Conservation (phyloP, 2,797 vertebrate species). For the Arrhamphus sclerolepis region DNA sequence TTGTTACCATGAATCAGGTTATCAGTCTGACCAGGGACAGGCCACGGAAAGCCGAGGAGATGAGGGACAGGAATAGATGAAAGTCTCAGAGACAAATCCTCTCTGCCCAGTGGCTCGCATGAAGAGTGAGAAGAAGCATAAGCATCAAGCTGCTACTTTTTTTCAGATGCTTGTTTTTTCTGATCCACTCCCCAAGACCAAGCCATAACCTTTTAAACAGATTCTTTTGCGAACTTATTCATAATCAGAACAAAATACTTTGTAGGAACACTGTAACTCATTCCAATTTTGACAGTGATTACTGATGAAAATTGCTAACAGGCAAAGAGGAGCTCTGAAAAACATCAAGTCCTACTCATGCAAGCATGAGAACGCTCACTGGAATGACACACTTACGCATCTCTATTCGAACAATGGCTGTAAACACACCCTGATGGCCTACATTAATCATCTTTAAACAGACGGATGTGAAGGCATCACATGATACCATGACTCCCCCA, state of each 20-base stretch:
- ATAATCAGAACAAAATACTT: constrained; percentile 14
- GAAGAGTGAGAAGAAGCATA: constrained; percentile 59
- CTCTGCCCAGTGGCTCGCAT: constrained; percentile 48
- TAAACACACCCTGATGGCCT: constrained; percentile 60
- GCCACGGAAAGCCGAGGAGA: constrained; percentile 58
- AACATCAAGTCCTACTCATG: constrained; percentile 3
- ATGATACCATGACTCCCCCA: constrained; percentile 71
- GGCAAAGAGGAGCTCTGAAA: constrained; percentile 11
- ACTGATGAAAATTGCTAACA: neutral
- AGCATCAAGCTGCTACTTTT: constrained; percentile 58
- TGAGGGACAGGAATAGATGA: constrained; percentile 69
- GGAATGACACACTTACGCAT: constrained; percentile 23
- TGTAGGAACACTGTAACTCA: constrained; percentile 7
- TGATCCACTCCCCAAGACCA: constrained; percentile 47
- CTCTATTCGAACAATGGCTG: constrained; percentile 44
- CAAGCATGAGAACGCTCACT: constrained; percentile 14
- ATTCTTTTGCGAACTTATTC: constrained; percentile 21
- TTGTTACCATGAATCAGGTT: constrained; percentile 72
- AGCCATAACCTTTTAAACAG: constrained; percentile 16
- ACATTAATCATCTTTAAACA: constrained; percentile 77
- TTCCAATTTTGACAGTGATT: constrained; percentile 5
- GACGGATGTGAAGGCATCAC: constrained; percentile 72
- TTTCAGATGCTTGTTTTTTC: constrained; percentile 57
- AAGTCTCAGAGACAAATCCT: constrained; percentile 74
- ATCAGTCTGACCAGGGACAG: constrained; percentile 60